Percentiles rank a stretch among this genome's conserved stretches.
Evolutionary conservation across 1,140 invertebrate genomes (phyloP).

Genomic region (Trichonephila clavata): DNA sequence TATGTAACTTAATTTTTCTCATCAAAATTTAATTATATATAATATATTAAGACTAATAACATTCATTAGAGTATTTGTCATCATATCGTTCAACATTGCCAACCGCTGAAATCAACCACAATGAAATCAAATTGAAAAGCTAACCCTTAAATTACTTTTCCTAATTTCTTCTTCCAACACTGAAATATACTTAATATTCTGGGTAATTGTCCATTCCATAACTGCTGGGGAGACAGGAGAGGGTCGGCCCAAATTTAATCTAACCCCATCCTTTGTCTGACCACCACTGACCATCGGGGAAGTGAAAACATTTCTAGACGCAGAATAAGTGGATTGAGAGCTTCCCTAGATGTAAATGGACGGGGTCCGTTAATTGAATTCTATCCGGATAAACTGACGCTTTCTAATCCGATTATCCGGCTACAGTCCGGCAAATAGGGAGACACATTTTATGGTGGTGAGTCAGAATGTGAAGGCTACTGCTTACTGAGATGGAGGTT

Average conservation of each 20-base stretch:
- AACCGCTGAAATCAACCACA: too few relatives aligned
- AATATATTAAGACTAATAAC: too few relatives aligned
- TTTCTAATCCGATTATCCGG: conserved; percentile 37
- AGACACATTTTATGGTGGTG: neutral
- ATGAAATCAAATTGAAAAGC: too few relatives aligned
- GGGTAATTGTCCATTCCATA: neutral
- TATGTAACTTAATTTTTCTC: too few relatives aligned
- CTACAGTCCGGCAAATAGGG: neutral
- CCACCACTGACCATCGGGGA: neutral
- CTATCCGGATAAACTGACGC: conserved; percentile 9
- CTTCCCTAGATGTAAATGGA: neutral
- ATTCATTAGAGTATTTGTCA: too few relatives aligned
- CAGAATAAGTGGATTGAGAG: conserved; percentile 5
- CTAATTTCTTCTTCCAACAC: neutral
- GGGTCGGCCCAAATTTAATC: neutral
- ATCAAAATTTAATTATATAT: too few relatives aligned
- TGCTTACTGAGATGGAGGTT: too few relatives aligned
- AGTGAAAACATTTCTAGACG: neutral
- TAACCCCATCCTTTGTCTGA: neutral
- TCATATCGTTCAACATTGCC: too few relatives aligned
- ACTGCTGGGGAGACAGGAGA: neutral
- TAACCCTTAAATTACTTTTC: too few relatives aligned
- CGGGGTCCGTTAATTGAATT: conserved; percentile 14
- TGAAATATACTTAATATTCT: neutral
- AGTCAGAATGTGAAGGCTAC: neutral